Evolutionary conservation across 2,797 vertebrate genomes (phyloP), one percentile per base, ranked within the genome.

Genomic region (Myotis planiceps): DNA sequence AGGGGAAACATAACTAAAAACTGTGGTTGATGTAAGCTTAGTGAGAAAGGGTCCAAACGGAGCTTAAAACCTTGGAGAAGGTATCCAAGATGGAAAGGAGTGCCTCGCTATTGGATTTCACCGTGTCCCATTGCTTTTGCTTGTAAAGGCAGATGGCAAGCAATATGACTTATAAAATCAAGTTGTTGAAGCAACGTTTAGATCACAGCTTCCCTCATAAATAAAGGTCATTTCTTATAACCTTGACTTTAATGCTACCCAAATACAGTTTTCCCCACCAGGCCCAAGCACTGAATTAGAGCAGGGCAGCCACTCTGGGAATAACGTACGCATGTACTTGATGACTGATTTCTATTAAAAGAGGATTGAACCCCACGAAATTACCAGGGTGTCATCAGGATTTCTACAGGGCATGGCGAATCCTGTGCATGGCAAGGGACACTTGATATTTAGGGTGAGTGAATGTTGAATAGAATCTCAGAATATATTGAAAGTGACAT

Each of bases 141-240:
- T 78, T 88, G 9, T 72, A 72, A 91, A 83, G 55, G 71, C 47
- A 86, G n/a, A 45, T 45, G 39, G 55, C 68, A 78, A 75, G 84
- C 9, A 39, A 34, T 65, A 88, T 55, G 51, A 71, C 18, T 34
- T 63, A 66, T 10, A 88, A 58, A 80, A 29, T 12, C 10, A 72
- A 88, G 53, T 49, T 51, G 37, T 37, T 18, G 18, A 82, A 21
- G 34, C 49, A 25, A 78, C 1, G 2, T 72, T 83, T 84, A 79
- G 71, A 21, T 65, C 34, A 63, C 53, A 53, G 6, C 47, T 93
- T 85, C 53, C 23, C 68, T 53, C 21, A 1, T 71, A 88, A 86
- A 83, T 29, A 32, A 89, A 90, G 58, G 32, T 69, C 32, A 87
- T 88, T 92, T 91, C 60, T 47, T 96, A 92, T 66, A 63, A n/a